Evolutionary conservation across 1,140 invertebrate genomes (phyloP), one percentile per base, ranked within the genome.

Genomic region (Pinna nobilis): DNA sequence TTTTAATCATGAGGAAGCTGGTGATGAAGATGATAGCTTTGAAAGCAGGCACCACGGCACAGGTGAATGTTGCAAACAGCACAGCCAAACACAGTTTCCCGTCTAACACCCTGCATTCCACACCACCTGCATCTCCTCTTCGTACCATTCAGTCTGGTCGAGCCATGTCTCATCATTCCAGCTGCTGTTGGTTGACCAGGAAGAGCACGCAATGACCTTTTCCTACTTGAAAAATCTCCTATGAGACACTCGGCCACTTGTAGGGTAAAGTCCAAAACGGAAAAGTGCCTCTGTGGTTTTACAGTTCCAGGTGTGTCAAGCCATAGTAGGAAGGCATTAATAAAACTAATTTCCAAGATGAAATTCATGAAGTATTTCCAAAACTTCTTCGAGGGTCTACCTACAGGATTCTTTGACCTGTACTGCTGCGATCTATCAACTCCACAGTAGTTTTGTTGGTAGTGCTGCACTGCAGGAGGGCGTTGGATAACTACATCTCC

Each of bases 291-390:
- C 13, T 23, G 47, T 49, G 39, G 39, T 47, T n/a, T 65, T n/a
- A 9, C 47, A 2, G 28, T 51, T 25, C 44, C 63, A 50, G 44
- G 49, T 23, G 63, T 66, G 6, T 44, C 20, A 28, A 32, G 23
- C 61, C 64, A 66, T 13, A 53, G 25, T n/a, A 51, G 30, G 47
- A 51, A 66, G 49, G 25, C 41, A 53, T 70, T 70, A 13, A 63
- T 63, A 7, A 70, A 25, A 30, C 57, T 51, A 18, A 70, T 39
- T 11, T 63, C 59, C 1, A 63, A 35, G 18, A 70, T 41, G 47
- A 63, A 70, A 37, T 63, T 70, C 35, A 63, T 20, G 1, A 70
- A 15, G 28, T 39, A 70, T 32, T 63, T 63, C 68, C 59, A 70
- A 20, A 35, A 70, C 9, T 70, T 70, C 47, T 63, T 70, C 1